Evolutionary conservation across 2,113 vertebrate genomes (phyloP).

Genomic region (Anseranas semipalmata): DNA sequence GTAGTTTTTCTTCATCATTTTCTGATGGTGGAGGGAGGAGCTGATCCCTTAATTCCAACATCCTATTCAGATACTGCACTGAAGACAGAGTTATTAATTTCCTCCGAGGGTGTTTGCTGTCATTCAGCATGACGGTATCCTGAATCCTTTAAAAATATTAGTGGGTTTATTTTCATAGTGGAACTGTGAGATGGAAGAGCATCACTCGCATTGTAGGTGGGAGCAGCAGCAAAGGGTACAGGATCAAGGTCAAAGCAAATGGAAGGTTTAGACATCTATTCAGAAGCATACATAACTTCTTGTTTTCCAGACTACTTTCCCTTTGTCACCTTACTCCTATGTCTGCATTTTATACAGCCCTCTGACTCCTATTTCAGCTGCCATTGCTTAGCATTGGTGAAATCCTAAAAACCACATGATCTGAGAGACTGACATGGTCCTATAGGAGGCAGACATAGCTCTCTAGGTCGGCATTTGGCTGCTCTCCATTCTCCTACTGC

Average conservation of each 20-base stretch:
- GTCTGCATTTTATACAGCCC: background rate
- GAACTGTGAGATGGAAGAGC: background rate
- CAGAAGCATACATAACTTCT: background rate
- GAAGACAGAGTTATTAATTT: conserved; percentile 62
- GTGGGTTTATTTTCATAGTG: conserved; percentile 44
- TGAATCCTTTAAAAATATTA: conserved; percentile 48
- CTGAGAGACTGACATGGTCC: too few relatives aligned
- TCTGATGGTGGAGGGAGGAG: background rate
- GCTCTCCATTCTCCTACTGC: background rate
- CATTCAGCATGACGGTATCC: conserved; percentile 21
- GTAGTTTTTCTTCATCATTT: background rate
- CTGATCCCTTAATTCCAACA: conserved; percentile 50
- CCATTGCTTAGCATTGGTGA: background rate
- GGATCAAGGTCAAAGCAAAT: conserved; percentile 10
- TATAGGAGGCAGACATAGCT: background rate
- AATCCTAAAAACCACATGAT: too few relatives aligned
- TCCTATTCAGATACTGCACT: background rate
- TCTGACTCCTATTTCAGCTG: background rate
- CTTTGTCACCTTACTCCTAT: background rate
- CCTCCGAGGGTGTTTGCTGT: conserved; percentile 28
- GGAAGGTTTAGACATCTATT: background rate
- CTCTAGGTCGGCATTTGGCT: background rate
- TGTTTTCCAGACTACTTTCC: background rate
- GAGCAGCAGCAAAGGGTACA: background rate
- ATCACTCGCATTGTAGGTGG: background rate